Evolutionary conservation across 2,888 invertebrate genomes (phyloP).

Genomic region (Polyommatus icarus): DNA sequence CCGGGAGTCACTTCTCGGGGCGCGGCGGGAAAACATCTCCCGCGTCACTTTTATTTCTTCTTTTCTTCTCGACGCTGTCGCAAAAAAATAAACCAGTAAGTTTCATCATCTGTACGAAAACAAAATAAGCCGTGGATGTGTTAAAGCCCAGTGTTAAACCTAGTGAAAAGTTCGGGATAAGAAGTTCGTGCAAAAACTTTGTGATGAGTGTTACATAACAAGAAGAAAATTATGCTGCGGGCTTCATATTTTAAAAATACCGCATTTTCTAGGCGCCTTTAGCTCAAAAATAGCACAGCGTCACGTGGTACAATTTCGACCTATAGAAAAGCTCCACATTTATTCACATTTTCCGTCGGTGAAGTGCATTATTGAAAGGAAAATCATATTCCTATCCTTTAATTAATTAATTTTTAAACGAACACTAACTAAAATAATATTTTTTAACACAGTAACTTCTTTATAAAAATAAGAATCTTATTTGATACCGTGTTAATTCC

Average conservation of each 20-base stretch:
- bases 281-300: constrained; percentile 72
- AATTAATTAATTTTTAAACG: not conserved
- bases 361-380: constrained; percentile 27
- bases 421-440: constrained; percentile 21
- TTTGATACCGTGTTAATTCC: constrained; percentile 46
- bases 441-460: constrained; percentile 2
- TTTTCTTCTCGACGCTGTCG: constrained; percentile 80
- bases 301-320: constrained; percentile 76
- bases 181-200: constrained; percentile 61
- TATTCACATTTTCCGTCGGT: constrained; percentile 56
- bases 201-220: constrained; percentile 78
- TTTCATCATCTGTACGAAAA: constrained; percentile 56
- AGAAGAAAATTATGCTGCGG: constrained; percentile 56
- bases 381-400: not conserved
- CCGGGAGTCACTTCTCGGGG: constrained; percentile 80
- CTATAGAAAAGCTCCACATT: constrained; percentile 79
- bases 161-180: constrained; percentile 58
- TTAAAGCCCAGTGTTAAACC: constrained; percentile 58
- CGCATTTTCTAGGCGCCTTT: constrained; percentile 78
- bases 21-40: constrained; percentile 81
- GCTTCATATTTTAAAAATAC: constrained; percentile 78
- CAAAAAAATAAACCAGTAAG: constrained; percentile 75
- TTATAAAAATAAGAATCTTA: constrained; percentile 43
- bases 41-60: constrained; percentile 80
- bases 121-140: constrained; percentile 62